Conservation (phyloP, 1,140 invertebrate genomes). For the Cecropterus lyciades region DNA sequence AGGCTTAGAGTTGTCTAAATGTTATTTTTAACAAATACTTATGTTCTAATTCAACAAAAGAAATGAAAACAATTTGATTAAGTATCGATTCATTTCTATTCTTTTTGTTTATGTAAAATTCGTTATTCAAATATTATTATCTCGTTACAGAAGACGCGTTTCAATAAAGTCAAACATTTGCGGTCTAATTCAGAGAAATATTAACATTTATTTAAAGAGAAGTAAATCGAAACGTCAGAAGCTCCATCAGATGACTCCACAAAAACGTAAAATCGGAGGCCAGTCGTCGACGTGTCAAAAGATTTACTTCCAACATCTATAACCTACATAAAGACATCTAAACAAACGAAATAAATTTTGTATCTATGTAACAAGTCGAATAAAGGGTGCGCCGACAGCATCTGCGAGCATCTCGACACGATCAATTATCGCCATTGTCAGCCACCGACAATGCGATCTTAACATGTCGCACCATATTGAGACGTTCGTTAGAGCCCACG, state of each 20-base stretch:
- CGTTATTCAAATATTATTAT: background rate
- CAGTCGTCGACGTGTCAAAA: conserved; percentile 60
- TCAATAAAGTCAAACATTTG: conserved; percentile 17
- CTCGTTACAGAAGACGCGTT: background rate
- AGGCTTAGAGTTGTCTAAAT: too few species aligned
- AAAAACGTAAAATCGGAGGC: conserved; percentile 47
- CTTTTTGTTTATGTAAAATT: too few species aligned
- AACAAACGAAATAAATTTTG: conserved; percentile 67
- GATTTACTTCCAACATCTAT: conserved; percentile 56
- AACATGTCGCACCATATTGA: conserved; percentile 70
- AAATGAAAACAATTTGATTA: too few species aligned
- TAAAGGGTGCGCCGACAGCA: conserved; percentile 70
- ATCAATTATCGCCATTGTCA: conserved; percentile 79
- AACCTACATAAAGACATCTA: conserved; percentile 62
- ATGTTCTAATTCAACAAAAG: too few species aligned
- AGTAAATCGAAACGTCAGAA: conserved; percentile 54
- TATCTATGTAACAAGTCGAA: conserved; percentile 54
- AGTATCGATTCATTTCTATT: too few species aligned
- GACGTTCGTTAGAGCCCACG: conserved; percentile 57
- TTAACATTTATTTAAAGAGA: conserved; percentile 47
- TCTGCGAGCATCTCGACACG: conserved; percentile 63
- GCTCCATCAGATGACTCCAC: conserved; percentile 39
- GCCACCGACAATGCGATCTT: conserved; percentile 63
- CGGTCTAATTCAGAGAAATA: conserved; percentile 19
- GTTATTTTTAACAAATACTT: too few species aligned